These are phyloP conservation scores for Brienomyrus brachyistius DNA, from an alignment of 2,113 vertebrate species.

Conservation along the genomic window DNA sequence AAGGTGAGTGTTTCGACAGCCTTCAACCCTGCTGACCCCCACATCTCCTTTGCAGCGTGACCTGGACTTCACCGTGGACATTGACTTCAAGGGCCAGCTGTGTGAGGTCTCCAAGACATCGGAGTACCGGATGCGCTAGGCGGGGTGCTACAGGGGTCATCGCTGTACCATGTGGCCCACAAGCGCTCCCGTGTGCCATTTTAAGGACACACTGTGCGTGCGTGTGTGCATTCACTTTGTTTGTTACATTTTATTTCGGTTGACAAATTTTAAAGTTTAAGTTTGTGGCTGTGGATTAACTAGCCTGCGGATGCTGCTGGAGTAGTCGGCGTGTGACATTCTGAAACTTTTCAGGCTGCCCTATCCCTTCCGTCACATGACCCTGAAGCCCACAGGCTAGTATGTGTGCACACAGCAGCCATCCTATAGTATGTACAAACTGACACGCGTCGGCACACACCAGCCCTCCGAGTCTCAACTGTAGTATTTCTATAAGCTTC, in stretches of 20 bases:
- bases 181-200: not conserved
- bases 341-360: not conserved
- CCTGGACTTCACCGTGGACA: conserved; percentile 84
- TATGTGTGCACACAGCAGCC: not conserved
- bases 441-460: not conserved
- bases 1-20: not conserved
- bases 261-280: not conserved
- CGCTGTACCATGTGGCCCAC: not conserved
- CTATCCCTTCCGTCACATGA: conserved; percentile 22
- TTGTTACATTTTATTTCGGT: conserved; percentile 17
- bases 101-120: conserved; percentile 84
- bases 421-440: not conserved
- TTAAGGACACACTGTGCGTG: conserved; percentile 15
- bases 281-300: not conserved
- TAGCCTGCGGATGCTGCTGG: not conserved
- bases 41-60: conserved; percentile 64
- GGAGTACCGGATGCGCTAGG: conserved; percentile 85
- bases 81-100: conserved; percentile 89
- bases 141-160: not conserved
- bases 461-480: conserved; percentile 36
- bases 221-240: conserved; percentile 37
- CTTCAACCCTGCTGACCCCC: not conserved
- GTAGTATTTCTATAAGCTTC: conserved; percentile 29
- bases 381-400: conserved; percentile 29
- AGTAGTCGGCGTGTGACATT: not conserved